These are phyloP conservation scores for Campylomormyrus tamandua DNA, from an alignment of 2,113 vertebrate genomes.

Conservation along the genomic window DNA sequence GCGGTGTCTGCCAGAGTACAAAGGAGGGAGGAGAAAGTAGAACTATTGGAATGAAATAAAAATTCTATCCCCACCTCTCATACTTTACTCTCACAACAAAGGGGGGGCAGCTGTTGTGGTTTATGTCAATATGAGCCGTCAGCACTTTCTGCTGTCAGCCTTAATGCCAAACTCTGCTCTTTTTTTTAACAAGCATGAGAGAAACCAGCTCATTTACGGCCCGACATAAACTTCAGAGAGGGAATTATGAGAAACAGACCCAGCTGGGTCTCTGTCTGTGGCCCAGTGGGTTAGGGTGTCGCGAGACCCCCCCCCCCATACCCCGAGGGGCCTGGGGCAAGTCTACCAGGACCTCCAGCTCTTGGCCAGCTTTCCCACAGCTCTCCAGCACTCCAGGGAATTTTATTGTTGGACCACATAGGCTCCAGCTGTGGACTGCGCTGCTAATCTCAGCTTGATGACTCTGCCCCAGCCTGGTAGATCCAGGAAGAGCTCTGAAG, in stretches of 20 bases:
- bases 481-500: neutral
- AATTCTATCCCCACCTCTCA: neutral
- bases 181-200: neutral
- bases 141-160: slow-evolving; percentile 2
- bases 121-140: slow-evolving; percentile 2
- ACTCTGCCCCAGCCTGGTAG: neutral
- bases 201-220: neutral
- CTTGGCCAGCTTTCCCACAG: neutral
- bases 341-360: neutral
- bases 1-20: neutral
- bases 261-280: neutral
- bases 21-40: neutral
- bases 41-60: neutral
- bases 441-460: neutral
- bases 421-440: neutral
- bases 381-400: neutral
- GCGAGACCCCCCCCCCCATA: neutral
- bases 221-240: neutral
- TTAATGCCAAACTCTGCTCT: neutral
- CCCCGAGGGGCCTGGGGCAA: neutral
- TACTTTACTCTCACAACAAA: neutral
- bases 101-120: neutral
- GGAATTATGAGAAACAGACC: neutral
- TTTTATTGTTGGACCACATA: neutral
- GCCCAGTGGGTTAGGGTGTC: neutral